Evolutionary conservation across 2,888 invertebrate genomes (phyloP).

Genomic region (Ormia ochracea): DNA sequence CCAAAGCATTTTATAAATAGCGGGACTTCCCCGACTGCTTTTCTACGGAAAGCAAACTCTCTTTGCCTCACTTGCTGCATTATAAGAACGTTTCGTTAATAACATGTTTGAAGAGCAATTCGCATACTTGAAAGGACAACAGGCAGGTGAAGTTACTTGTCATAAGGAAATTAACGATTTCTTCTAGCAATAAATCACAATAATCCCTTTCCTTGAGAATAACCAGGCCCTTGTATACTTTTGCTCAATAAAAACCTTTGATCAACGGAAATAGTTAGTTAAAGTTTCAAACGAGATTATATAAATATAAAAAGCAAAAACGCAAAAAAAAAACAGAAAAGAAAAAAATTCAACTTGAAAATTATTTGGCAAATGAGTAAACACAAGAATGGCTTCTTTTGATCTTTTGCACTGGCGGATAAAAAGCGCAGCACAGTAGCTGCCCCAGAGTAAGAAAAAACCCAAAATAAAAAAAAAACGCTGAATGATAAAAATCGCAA

Average conservation of each 20-base stretch:
- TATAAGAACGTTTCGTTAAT: too few relatives aligned
- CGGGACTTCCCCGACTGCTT: too few relatives aligned
- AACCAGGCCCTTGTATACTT: background rate
- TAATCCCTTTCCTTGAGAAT: slow-evolving; percentile 14
- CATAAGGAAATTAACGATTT: slow-evolving; percentile 40
- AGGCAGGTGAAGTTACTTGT: slow-evolving; percentile 42
- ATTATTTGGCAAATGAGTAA: slow-evolving; percentile 47
- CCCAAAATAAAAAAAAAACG: too few relatives aligned
- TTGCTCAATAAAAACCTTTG: background rate
- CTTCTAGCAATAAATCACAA: slow-evolving; percentile 20
- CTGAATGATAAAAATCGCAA: slow-evolving; percentile 69
- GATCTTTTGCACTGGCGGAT: slow-evolving; percentile 35
- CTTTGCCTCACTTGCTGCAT: too few relatives aligned
- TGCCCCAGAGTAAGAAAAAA: too few relatives aligned
- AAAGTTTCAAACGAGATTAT: slow-evolving; percentile 25
- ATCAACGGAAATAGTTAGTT: slow-evolving; percentile 46
- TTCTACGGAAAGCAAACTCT: too few relatives aligned
- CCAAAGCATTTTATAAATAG: too few relatives aligned
- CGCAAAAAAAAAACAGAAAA: too few relatives aligned
- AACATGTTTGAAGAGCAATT: too few relatives aligned
- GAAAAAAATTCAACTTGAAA: slow-evolving; percentile 68
- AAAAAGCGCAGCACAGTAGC: background rate
- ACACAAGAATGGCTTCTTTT: slow-evolving; percentile 40
- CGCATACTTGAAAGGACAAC: background rate
- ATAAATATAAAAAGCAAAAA: too few relatives aligned